Base-by-base conservation (phyloP, 2,113 vertebrate species). In the Carassius carassius region DNA sequence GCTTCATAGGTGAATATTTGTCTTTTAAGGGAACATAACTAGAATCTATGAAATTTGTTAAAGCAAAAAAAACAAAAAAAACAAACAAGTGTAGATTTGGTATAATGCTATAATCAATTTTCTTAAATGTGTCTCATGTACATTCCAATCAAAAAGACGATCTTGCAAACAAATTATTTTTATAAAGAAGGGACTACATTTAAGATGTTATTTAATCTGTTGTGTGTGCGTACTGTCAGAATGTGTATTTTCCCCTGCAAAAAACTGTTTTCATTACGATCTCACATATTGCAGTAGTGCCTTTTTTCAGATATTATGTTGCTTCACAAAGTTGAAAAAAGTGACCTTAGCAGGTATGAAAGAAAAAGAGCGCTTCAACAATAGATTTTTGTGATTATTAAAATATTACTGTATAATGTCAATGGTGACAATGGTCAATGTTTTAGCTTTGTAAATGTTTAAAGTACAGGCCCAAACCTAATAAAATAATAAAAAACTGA, bases 121-220 rank as follows among this genome's bases (percentile, higher is more conserved):
- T 23, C 23, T 49, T 75, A 75, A 75, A 35, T 77, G 32, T 79
- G 23, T 49, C 5, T 81, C 16, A 51, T 49, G 37, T 81, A 81
- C 79, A 81, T 81, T 81, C 79, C 79, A 81, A 17, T 35, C 10
- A 6, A 16, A 25, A 49, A 67, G 11, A 65, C 21, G 41, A 69
- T 69, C 5, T 69, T 51, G 25, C 23, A 12, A 54, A 69, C 63
- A 65, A 47, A 49, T 32, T 69, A n/a, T 69, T 81, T 81, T 49
- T 81, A 54, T 81, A 54, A 81, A 80, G 23, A 80, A 81, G 60
- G 41, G 60, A 67, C 16, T 69, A 67, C 62, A 54, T 69, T 10
- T 81, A 13, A 69, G 19, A 32, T 69, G 47, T 69, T 54, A 51
- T 19, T 67, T 47, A 65, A 65, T 69, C 25, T 47, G 79, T n/a